phyloP scores from a whole-genome alignment of 2,113 vertebrate species.

The Phyllostomus discolor region DNA sequence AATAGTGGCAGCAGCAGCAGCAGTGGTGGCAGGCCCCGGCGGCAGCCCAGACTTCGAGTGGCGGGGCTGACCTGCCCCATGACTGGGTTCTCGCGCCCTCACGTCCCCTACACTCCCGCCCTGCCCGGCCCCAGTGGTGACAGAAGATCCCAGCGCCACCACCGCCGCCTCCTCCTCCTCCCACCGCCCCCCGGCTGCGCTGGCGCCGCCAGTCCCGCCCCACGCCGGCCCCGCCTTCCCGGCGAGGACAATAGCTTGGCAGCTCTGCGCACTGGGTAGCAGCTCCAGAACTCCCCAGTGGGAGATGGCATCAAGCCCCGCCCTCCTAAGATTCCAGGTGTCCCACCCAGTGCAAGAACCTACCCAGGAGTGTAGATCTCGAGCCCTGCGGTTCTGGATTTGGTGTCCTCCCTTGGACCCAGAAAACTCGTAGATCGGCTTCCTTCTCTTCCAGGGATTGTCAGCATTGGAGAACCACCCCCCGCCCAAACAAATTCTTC shows the following conservation, averaged over 20 bases:
- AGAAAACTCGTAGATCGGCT: constrained; percentile 71
- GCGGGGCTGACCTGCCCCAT: constrained; percentile 67
- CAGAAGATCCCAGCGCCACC: constrained; percentile 66
- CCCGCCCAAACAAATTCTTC: background rate
- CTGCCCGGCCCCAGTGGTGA: constrained; percentile 63
- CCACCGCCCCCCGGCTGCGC: constrained; percentile 79
- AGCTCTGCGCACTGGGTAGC: constrained; percentile 73
- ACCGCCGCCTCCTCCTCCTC: constrained; percentile 26
- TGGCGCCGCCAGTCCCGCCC: constrained; percentile 83
- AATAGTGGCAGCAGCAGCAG: constrained; percentile 41
- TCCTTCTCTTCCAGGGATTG: constrained; percentile 53
- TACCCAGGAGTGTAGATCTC: background rate
- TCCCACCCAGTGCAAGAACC: background rate
- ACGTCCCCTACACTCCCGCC: constrained; percentile 51
- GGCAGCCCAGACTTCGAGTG: constrained; percentile 44
- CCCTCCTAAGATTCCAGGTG: background rate
- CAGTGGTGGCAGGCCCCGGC: constrained; percentile 22
- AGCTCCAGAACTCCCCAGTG: constrained; percentile 75
- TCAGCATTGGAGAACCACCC: background rate
- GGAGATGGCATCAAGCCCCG: constrained; percentile 66
- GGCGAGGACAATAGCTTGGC: constrained; percentile 80
- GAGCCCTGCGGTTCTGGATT: background rate
- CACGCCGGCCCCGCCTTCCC: constrained; percentile 79
- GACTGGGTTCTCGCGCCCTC: constrained; percentile 61
- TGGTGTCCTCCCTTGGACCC: constrained; percentile 69